Evolutionary conservation across 2,113 vertebrate species (phyloP), one percentile per base, ranked within the genome.

Genomic region (Neomonachus schauinslandi): DNA sequence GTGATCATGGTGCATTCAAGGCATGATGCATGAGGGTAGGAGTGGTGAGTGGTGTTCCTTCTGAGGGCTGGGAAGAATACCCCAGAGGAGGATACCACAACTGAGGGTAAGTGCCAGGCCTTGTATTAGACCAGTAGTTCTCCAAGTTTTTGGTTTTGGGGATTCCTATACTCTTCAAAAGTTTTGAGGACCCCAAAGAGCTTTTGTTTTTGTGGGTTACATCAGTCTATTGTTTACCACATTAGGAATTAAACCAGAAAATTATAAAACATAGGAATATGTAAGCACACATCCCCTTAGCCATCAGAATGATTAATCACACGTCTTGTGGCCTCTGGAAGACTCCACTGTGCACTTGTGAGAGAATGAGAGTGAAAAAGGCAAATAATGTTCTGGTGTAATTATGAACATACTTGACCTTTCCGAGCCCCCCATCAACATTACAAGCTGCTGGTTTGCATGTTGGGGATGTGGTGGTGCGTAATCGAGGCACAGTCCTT

Each of bases 181-280:
- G 74, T 85, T 85, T 81, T 46, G 36, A 94, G 91, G 71, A 31
- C 55, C 53, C 59, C n/a, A 12, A 74, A 92, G 51, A 92, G 24
- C 39, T 72, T 92, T 93, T 88, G 18, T 76, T 91, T 81, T 85
- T 85, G 28, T 87, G 67, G 22, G 36, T 63, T 76, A 13, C 61
- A 63, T 55, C 14, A 65, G 18, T 80, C 21, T 89, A 1, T 49
- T 83, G n/a, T 82, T 96, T 90, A 36, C 16, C 72, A 79, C 57
- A 57, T n/a, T 83, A 90, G 33, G 92, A 91, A 42, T 93, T 76
- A 69, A 95, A 95, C 22, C 13, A 65, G 16, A 85, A 86, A 71
- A 24, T n/a, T 42, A 67, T n/a, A 63, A 33, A 77, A 49, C 18
- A 31, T 6, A 83, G 12, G 15, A 76, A 11, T 33, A 33, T 1